A percentile compares a stretch with the other conserved stretches of the same genome.
Evolutionary conservation across 2,797 vertebrate species (phyloP).

Genomic region (Galaxias olidus): DNA sequence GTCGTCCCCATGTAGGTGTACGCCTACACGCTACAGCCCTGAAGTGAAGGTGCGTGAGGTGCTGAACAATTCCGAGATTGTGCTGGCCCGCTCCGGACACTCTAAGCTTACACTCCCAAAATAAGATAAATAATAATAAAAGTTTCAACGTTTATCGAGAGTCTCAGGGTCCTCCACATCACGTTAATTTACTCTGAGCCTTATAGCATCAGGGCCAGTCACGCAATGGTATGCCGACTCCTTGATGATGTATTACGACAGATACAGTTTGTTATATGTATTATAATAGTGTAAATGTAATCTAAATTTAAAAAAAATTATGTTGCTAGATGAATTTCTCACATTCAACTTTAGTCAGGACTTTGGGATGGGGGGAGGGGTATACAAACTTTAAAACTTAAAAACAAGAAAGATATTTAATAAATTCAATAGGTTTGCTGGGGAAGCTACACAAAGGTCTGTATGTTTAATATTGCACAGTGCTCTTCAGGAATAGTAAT

Average conservation of each 20-base stretch:
- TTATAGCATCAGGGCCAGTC: slow-evolving; percentile 73
- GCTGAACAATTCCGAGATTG: slow-evolving; percentile 73
- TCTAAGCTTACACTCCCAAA: slow-evolving; percentile 77
- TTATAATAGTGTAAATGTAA: slow-evolving; percentile 36
- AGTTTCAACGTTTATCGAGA: slow-evolving; percentile 65
- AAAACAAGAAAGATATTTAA: no score
- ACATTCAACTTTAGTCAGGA: no score
- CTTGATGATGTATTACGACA: slow-evolving; percentile 71
- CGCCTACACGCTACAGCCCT: slow-evolving; percentile 47
- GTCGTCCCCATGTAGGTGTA: slow-evolving; percentile 64
- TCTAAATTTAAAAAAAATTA: slow-evolving; percentile 15
- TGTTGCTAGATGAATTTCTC: no score
- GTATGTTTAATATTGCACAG: no score
- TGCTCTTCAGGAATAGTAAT: no score
- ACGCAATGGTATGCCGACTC: slow-evolving; percentile 67
- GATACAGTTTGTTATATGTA: slow-evolving; percentile 29
- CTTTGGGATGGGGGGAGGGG: no score
- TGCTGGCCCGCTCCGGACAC: slow-evolving; percentile 62
- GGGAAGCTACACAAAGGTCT: no score
- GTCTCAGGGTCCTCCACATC: slow-evolving; percentile 50
- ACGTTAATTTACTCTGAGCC: slow-evolving; percentile 64
- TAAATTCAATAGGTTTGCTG: no score
- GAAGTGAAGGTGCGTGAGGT: slow-evolving; percentile 68
- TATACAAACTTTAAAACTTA: no score
- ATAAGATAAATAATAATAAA: slow-evolving; percentile 83